These are phyloP conservation scores for Melanchra persicariae DNA, from an alignment of 2,888 invertebrate genomes.

Conservation along the genomic window DNA sequence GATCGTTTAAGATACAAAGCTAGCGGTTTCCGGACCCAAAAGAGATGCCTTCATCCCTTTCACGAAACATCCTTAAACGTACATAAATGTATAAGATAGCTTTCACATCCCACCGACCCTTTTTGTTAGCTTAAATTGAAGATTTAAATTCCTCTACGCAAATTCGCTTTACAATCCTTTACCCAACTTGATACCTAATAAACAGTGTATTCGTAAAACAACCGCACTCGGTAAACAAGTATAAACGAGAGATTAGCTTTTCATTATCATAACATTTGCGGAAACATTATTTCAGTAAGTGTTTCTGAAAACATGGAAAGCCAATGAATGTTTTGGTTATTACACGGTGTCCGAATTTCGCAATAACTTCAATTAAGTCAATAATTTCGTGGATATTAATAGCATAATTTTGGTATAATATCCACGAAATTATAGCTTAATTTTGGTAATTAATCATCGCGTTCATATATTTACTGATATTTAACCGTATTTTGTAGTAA, in stretches of 20 bases:
- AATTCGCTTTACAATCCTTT: slow-evolving; percentile 52
- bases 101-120: slow-evolving; percentile 52
- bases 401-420: slow-evolving; percentile 16
- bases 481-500: neutral
- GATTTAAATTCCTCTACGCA: slow-evolving; percentile 51
- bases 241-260: slow-evolving; percentile 43
- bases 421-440: no score
- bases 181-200: slow-evolving; percentile 49
- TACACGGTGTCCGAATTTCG: slow-evolving; percentile 6
- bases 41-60: slow-evolving; percentile 59
- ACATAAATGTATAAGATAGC: slow-evolving; percentile 45
- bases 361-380: slow-evolving; percentile 10
- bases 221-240: slow-evolving; percentile 48
- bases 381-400: slow-evolving; percentile 31
- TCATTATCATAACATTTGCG: slow-evolving; percentile 59
- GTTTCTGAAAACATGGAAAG: slow-evolving; percentile 43
- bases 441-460: slow-evolving; percentile 27
- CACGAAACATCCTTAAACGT: slow-evolving; percentile 53
- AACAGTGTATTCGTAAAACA: slow-evolving; percentile 51
- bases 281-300: slow-evolving; percentile 53
- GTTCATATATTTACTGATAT: slow-evolving; percentile 7
- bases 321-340: slow-evolving; percentile 28
- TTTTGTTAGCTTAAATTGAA: slow-evolving; percentile 58
- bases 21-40: slow-evolving; percentile 62
- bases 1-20: slow-evolving; percentile 56